These are phyloP conservation scores for Machaerirhynchus nigripectus DNA, from an alignment of 2,113 vertebrate species.

Conservation along the genomic window DNA sequence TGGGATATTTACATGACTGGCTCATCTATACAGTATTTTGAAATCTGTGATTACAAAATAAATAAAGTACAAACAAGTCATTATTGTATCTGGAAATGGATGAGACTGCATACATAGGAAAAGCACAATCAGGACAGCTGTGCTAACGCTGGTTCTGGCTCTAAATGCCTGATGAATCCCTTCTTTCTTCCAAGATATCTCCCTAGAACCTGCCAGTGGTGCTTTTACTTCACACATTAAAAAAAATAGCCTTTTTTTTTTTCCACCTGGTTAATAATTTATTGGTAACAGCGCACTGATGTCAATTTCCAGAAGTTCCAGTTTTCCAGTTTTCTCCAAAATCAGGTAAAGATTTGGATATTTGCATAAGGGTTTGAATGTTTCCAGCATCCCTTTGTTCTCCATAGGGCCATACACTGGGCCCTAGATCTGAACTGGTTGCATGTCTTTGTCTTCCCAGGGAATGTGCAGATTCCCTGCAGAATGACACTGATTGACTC, in stretches of 20 bases:
- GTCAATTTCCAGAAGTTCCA: neutral
- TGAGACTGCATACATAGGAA: neutral
- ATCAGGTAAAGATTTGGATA: neutral
- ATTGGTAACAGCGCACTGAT: neutral
- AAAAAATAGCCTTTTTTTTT: neutral
- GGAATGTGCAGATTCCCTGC: neutral
- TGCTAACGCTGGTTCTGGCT: neutral
- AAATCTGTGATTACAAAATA: neutral
- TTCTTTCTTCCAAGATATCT: neutral
- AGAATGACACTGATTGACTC: rapidly evolving
- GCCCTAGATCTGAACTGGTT: neutral
- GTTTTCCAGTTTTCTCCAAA: neutral
- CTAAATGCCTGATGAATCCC: neutral
- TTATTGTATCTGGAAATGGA: neutral
- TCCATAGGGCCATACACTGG: neutral
- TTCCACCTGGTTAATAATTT: neutral
- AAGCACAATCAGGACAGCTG: neutral
- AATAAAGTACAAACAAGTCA: neutral
- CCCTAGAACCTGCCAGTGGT: neutral
- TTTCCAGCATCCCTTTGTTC: neutral
- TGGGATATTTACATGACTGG: neutral
- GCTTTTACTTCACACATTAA: neutral
- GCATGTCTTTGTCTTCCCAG: neutral
- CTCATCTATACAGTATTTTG: neutral
- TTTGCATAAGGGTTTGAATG: neutral